Percentiles rank a stretch among this genome's conserved stretches.
Evolutionary conservation across 1,140 invertebrate species (phyloP).

Genomic region (Drosophila ambigua): DNA sequence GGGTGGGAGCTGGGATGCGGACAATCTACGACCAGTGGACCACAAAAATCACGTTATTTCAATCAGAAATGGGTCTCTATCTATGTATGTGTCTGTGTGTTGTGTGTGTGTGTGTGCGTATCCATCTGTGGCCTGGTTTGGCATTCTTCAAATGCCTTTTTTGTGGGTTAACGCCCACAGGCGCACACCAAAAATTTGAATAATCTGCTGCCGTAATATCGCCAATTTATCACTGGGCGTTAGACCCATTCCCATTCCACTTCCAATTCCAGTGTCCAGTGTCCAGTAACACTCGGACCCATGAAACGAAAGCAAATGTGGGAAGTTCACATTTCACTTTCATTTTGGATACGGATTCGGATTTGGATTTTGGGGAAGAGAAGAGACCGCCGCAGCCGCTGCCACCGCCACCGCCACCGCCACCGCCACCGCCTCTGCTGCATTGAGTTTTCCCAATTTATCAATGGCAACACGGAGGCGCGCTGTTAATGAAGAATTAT

Average conservation of each 20-base stretch:
- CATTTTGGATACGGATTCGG: constrained; percentile 16
- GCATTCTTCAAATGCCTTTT: constrained; percentile 67
- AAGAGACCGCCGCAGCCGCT: not conserved
- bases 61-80: constrained; percentile 61
- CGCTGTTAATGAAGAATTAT: constrained; percentile 80
- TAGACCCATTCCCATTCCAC: constrained; percentile 18
- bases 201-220: constrained; percentile 75
- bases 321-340: constrained; percentile 60
- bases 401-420: too few relatives aligned
- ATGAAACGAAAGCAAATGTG: constrained; percentile 53
- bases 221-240: constrained; percentile 75
- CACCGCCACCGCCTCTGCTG: constrained; percentile 48
- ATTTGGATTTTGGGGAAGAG: constrained; percentile 9
- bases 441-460: constrained; percentile 54
- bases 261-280: constrained; percentile 11
- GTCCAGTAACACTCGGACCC: constrained; percentile 11
- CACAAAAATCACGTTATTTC: constrained; percentile 82
- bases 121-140: constrained; percentile 45
- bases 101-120: constrained; percentile 11
- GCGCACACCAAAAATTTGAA: constrained; percentile 56
- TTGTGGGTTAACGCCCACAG: constrained; percentile 68
- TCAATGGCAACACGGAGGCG: constrained; percentile 63
- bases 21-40: constrained; percentile 53
- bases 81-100: constrained; percentile 20
- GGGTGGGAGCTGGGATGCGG: too few relatives aligned